phyloP scores from a whole-genome alignment of 2,113 vertebrate species.

The Paralichthys olivaceus region DNA sequence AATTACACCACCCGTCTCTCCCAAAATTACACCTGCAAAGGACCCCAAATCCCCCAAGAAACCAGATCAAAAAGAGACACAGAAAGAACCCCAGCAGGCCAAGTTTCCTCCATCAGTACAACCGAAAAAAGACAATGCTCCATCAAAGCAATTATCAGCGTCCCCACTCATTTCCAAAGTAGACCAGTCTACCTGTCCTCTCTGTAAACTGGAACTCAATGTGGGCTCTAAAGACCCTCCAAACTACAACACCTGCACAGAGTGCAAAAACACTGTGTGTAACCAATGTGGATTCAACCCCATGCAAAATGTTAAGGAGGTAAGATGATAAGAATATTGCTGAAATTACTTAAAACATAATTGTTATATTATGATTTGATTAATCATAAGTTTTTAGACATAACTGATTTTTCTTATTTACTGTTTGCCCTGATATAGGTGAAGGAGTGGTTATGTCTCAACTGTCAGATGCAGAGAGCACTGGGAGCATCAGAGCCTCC shows the following conservation, averaged over 20 bases:
- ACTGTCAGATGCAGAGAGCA: constrained; percentile 94
- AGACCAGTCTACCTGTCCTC: constrained; percentile 80
- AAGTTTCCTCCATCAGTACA: constrained; percentile 60
- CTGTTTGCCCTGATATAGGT: constrained; percentile 76
- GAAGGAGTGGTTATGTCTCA: constrained; percentile 95
- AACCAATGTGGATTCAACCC: constrained; percentile 98
- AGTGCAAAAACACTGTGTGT: constrained; percentile 92
- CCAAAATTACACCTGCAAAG: constrained; percentile 64
- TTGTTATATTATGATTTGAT: neutral
- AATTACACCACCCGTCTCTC: constrained; percentile 70
- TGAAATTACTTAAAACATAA: neutral
- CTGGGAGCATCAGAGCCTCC: constrained; percentile 84
- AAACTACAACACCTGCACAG: constrained; percentile 92
- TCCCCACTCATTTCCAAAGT: constrained; percentile 49
- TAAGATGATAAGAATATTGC: constrained; percentile 43
- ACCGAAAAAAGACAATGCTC: constrained; percentile 51
- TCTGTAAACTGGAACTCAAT: constrained; percentile 92
- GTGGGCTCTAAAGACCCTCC: constrained; percentile 86
- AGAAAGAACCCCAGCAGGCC: constrained; percentile 75
- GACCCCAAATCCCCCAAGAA: constrained; percentile 61
- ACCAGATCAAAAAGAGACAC: constrained; percentile 58
- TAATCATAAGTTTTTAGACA: neutral
- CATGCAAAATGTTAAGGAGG: constrained; percentile 90
- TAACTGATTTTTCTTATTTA: neutral
- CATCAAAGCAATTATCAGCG: constrained; percentile 52